Percentiles rank a stretch among this genome's conserved stretches.
These are phyloP conservation scores for Drosophila arizonae DNA, from an alignment of 1,140 invertebrate genomes.

Conservation along the genomic window DNA sequence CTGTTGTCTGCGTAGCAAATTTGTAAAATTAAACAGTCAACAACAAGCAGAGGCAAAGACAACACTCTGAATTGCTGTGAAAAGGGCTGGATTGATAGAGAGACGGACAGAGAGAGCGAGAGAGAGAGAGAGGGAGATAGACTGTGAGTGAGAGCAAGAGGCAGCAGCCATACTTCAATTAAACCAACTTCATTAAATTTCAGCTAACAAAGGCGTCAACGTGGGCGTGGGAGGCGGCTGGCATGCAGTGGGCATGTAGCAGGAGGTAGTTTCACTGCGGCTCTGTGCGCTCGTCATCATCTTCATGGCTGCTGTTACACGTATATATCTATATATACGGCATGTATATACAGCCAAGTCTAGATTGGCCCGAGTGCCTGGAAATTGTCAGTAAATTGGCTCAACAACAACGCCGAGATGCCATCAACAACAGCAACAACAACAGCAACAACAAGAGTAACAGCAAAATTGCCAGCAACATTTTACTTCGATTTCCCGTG, in stretches of 20 bases:
- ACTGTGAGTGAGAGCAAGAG: neutral
- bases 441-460: constrained; percentile 44
- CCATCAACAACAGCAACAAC: constrained; percentile 57
- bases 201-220: constrained; percentile 78
- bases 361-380: constrained; percentile 71
- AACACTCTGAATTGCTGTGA: constrained; percentile 23
- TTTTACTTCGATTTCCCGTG: constrained; percentile 76
- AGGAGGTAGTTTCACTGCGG: constrained; percentile 30
- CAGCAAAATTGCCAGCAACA: constrained; percentile 69
- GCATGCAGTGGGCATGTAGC: constrained; percentile 2
- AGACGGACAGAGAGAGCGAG: neutral
- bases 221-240: constrained; percentile 32
- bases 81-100: constrained; percentile 13
- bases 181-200: constrained; percentile 82
- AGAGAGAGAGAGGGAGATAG: neutral
- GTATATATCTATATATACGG: constrained; percentile 26
- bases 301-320: constrained; percentile 62
- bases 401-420: constrained; percentile 60
- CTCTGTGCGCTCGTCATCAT: constrained; percentile 37
- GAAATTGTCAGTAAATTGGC: constrained; percentile 80
- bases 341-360: constrained; percentile 29
- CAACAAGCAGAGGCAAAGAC: constrained; percentile 50
- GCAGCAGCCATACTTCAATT: constrained; percentile 74
- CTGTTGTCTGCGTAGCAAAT: constrained; percentile 78
- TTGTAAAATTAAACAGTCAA: constrained; percentile 81